Evolutionary conservation across 1,140 invertebrate genomes (phyloP).

Genomic region (Fopius arisanus): DNA sequence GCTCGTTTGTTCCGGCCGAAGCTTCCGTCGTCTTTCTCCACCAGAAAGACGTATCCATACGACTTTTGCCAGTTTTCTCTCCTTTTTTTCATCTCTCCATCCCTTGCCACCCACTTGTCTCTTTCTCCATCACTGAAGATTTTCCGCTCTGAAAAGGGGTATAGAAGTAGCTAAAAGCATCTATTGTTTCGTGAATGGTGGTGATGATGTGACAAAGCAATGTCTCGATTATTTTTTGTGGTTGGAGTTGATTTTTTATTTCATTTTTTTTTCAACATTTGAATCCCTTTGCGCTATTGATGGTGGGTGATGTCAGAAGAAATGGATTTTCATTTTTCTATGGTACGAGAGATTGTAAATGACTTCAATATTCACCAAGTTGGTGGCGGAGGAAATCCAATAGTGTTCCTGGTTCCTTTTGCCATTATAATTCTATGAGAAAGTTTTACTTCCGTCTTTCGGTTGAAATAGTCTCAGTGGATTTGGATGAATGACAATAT

Average conservation of each 20-base stretch:
- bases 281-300: neutral
- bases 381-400: no score
- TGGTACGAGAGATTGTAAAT: no score
- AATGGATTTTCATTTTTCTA: no score
- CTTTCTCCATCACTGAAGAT: neutral
- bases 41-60: neutral
- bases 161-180: neutral
- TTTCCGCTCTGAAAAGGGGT: neutral
- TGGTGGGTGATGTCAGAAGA: neutral
- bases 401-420: no score
- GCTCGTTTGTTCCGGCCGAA: conserved; percentile 31
- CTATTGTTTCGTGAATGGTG: neutral
- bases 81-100: neutral
- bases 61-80: neutral
- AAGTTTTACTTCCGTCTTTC: neutral
- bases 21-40: conserved; percentile 2
- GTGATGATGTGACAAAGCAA: neutral
- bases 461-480: neutral
- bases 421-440: neutral
- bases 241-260: neutral
- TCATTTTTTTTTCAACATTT: neutral
- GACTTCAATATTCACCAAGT: no score
- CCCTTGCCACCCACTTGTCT: neutral
- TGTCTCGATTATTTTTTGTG: neutral
- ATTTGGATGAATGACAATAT: neutral